Evolutionary conservation across 1,140 invertebrate genomes (phyloP), one percentile per base, ranked within the genome.

Genomic region (Ceratina calcarata): DNA sequence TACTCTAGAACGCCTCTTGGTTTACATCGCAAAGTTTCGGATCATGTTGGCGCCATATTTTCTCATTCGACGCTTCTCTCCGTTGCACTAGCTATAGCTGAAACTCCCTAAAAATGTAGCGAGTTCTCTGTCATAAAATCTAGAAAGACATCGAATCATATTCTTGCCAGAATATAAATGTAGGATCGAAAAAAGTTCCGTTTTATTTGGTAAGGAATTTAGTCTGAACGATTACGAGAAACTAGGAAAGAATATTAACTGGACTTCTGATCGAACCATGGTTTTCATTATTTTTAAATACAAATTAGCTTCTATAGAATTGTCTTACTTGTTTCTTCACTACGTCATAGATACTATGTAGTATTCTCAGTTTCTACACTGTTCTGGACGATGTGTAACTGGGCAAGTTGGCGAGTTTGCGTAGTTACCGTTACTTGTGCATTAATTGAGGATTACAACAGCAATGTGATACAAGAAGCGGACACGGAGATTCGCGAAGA

Each of bases 391-490:
- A 81, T 80, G 78, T 87, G 83, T 81, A 72, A 45, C 37, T 45
- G 67, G 70, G 65, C 68, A 84, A 87, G 83, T 88, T 86, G 78
- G 75, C 64, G 81, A 87, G 81, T 87, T 87, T 84, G 81, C 79
- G 78, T 86, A 88, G 83, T 84, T 88, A 88, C 79, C 87, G 83
- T 89, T 89, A 87, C 86, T 87, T 84, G 87, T 84, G 84, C 88
- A 83, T 89, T 88, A 89, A 89, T 88, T 86, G 87, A 86, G 87
- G 84, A 88, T 89, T 87, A 88, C 87, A 89, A 88, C 83, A 73
- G 83, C 81, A 80, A 78, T 83, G 79, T 82, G 84, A 82, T 88
- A 82, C 69, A 68, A 83, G 77, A 58, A 58, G 22, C 15, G 49
- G 7, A 16, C 53, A 24, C 32, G 20, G 24, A 15, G 58, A 24